A percentile compares a stretch with the other conserved stretches of the same genome.
Conservation (phyloP, 2,113 vertebrate genomes). For the Panurus biarmicus region DNA sequence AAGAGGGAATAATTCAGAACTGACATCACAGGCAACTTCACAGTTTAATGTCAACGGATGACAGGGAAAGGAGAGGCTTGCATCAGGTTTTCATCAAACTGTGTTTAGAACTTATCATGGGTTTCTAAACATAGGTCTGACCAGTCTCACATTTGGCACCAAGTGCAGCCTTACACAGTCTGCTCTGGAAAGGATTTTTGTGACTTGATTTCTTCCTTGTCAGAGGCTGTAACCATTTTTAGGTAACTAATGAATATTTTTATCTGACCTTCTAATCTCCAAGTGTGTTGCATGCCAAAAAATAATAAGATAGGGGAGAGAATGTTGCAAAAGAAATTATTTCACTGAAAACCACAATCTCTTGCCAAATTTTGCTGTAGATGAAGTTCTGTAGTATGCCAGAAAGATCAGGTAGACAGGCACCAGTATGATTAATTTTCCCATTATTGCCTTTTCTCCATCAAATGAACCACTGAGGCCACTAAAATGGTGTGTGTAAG, state of each 20-base stretch:
- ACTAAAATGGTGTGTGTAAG: neutral
- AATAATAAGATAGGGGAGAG: neutral
- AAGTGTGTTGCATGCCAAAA: neutral
- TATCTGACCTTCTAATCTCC: neutral
- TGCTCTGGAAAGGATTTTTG: slow-evolving; percentile 11
- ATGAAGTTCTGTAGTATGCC: slow-evolving; percentile 38
- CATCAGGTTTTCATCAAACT: slow-evolving; percentile 61
- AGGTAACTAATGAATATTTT: slow-evolving; percentile 38
- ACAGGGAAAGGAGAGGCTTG: slow-evolving; percentile 36
- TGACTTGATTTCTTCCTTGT: slow-evolving; percentile 18
- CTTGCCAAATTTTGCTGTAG: slow-evolving; percentile 42
- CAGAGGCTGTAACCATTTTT: neutral
- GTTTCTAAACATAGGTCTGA: slow-evolving; percentile 56
- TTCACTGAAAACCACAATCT: slow-evolving; percentile 24
- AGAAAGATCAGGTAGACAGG: slow-evolving; percentile 64
- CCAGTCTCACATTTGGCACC: slow-evolving; percentile 23
- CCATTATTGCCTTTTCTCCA: neutral
- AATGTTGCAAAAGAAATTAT: slow-evolving; percentile 5
- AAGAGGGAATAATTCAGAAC: slow-evolving; percentile 54
- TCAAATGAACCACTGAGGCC: slow-evolving; percentile 36
- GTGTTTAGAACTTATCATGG: slow-evolving; percentile 35
- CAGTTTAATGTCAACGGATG: slow-evolving; percentile 35
- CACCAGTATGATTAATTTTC: slow-evolving; percentile 65
- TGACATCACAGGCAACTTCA: slow-evolving; percentile 54
- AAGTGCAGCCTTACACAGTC: neutral